A percentile compares a stretch with the other conserved stretches of the same genome.
phyloP scores from a whole-genome alignment of 2,888 invertebrate genomes.

The Amitus sp. region DNA sequence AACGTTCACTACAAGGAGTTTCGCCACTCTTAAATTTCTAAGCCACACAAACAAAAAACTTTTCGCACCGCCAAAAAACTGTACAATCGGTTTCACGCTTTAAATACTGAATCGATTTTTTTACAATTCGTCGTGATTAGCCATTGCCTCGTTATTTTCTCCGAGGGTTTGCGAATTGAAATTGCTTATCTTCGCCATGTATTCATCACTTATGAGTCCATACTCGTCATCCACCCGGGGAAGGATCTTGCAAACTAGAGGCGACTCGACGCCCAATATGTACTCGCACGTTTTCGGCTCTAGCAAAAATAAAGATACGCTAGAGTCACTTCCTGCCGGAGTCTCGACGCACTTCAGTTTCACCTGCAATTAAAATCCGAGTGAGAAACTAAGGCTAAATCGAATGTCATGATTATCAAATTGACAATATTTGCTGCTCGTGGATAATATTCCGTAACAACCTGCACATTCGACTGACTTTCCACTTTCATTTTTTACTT shows the following conservation, averaged over 20 bases:
- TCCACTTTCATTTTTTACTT: too few species aligned
- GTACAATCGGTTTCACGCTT: too few species aligned
- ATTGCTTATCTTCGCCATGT: conserved; percentile 49
- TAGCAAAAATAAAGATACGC: conserved; percentile 87
- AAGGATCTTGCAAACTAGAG: conserved; percentile 87
- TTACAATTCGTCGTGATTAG: conserved; percentile 56
- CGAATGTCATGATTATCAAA: too few species aligned
- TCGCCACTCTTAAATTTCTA: too few species aligned
- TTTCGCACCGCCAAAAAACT: too few species aligned
- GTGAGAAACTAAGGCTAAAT: neutral
- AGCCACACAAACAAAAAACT: too few species aligned
- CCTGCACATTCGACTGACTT: too few species aligned
- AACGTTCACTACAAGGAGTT: too few species aligned
- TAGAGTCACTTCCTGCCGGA: conserved; percentile 75
- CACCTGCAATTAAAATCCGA: conserved; percentile 62
- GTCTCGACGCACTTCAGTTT: conserved; percentile 82
- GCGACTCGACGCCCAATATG: conserved; percentile 93
- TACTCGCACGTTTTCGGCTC: conserved; percentile 96
- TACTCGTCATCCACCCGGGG: conserved; percentile 80
- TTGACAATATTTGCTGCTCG: too few species aligned
- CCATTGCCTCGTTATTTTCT: conserved; percentile 52
- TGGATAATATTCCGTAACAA: too few species aligned
- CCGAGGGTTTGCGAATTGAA: conserved; percentile 47
- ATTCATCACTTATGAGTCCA: conserved; percentile 71
- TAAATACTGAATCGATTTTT: neutral